These are phyloP conservation scores for Lasius fuliginosus DNA, from an alignment of 2,888 invertebrate genomes.

Conservation along the genomic window DNA sequence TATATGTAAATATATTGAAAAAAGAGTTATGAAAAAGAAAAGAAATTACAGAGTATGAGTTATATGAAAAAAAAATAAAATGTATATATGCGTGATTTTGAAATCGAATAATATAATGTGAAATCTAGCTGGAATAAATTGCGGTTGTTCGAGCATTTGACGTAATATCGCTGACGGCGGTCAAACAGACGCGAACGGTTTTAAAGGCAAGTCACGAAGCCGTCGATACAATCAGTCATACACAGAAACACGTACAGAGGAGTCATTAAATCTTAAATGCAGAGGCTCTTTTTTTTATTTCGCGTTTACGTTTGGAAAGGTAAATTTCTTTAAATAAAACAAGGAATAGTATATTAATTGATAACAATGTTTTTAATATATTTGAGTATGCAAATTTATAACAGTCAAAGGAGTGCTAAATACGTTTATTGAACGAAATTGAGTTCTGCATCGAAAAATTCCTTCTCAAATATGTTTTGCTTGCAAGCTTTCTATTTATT, in stretches of 20 bases:
- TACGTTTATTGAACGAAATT: slow-evolving; percentile 29
- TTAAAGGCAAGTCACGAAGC: slow-evolving; percentile 54
- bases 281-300: slow-evolving; percentile 18
- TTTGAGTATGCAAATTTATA: background rate
- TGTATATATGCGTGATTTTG: slow-evolving; percentile 19
- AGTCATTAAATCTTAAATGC: slow-evolving; percentile 49
- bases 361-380: too few species aligned
- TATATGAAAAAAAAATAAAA: background rate
- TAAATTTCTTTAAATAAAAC: slow-evolving; percentile 33
- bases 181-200: slow-evolving; percentile 52
- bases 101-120: slow-evolving; percentile 48
- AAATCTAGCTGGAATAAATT: slow-evolving; percentile 45
- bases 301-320: slow-evolving; percentile 31
- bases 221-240: slow-evolving; percentile 53
- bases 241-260: slow-evolving; percentile 34
- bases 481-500: slow-evolving; percentile 7
- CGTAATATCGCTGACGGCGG: slow-evolving; percentile 54
- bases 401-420: slow-evolving; percentile 42
- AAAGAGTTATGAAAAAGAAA: background rate
- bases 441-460: slow-evolving; percentile 50
- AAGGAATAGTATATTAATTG: background rate
- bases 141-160: slow-evolving; percentile 44
- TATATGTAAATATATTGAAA: background rate
- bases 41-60: background rate
- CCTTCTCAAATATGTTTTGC: slow-evolving; percentile 43